Percentiles rank a stretch among this genome's conserved stretches.
These are phyloP conservation scores for Drosophila pseudotakahashii DNA, from an alignment of 2,888 invertebrate genomes.

Conservation along the genomic window DNA sequence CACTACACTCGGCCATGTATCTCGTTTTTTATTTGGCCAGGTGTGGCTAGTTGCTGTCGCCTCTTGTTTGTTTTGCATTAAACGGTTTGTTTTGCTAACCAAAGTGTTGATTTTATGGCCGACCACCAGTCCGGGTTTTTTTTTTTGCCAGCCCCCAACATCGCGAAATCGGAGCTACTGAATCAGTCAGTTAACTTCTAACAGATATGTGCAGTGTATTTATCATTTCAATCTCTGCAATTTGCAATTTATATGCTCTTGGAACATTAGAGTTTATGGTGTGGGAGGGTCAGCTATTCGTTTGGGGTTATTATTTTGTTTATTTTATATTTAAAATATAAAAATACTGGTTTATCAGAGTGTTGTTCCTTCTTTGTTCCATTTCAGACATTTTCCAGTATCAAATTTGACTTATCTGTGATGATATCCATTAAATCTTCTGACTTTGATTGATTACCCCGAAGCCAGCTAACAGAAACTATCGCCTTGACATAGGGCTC, in stretches of 20 bases:
- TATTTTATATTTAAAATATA: not conserved
- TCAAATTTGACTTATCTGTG: not conserved
- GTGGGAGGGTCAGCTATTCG: conserved; percentile 10
- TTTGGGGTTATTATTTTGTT: not conserved
- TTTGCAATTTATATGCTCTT: conserved; percentile 16
- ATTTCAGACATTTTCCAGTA: conserved; percentile 2
- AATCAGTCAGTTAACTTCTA: conserved; percentile 35
- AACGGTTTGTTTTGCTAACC: conserved; percentile 80
- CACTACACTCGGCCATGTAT: conserved; percentile 44
- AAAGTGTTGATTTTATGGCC: conserved; percentile 77
- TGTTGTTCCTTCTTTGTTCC: not conserved
- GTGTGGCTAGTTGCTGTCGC: conserved; percentile 63
- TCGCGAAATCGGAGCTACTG: conserved; percentile 48
- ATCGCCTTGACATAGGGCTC: conserved; percentile 3
- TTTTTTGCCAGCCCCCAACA: not conserved
- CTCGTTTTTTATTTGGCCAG: conserved; percentile 50
- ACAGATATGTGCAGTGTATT: conserved; percentile 22
- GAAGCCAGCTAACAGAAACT: conserved; percentile 23
- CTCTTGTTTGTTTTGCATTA: conserved; percentile 73
- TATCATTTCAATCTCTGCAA: conserved; percentile 43
- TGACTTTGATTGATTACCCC: conserved; percentile 28
- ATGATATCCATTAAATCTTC: conserved; percentile 27
- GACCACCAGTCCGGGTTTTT: conserved; percentile 35
- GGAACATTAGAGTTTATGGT: not conserved
- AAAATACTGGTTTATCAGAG: not conserved